Evolutionary conservation across 92 coral and sea anemone species (phyloP).

Genomic region (Micromussa lordhowensis): DNA sequence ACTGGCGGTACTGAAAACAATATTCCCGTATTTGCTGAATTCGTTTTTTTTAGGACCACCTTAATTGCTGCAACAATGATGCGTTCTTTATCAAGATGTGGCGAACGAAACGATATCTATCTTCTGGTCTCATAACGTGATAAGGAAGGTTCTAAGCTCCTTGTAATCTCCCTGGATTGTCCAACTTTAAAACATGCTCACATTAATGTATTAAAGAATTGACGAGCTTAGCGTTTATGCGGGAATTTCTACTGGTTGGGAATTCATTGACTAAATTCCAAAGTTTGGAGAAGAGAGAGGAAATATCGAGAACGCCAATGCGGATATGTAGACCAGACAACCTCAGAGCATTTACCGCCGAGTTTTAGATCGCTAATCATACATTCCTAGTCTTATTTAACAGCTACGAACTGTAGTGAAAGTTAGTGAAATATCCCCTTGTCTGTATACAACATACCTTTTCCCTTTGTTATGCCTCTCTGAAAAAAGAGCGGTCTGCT

Average conservation of each 20-base stretch:
- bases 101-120: too few relatives aligned
- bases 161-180: neutral
- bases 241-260: neutral
- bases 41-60: neutral
- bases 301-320: neutral
- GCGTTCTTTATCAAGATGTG: neutral
- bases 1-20: too few relatives aligned
- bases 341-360: neutral
- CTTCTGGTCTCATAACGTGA: neutral
- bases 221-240: neutral
- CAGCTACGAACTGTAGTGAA: neutral
- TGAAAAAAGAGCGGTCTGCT: neutral
- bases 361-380: neutral
- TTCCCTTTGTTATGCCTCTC: neutral
- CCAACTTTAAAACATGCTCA: neutral
- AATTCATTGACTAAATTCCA: neutral
- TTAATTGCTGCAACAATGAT: neutral
- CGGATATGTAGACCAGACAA: neutral
- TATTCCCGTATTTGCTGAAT: too few relatives aligned
- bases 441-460: constrained; percentile 12
- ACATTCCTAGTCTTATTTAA: neutral
- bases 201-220: neutral
- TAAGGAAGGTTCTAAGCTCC: neutral
- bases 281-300: neutral
- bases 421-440: neutral